Conservation (phyloP, 1,140 invertebrate genomes). For the Copidosoma floridanum region DNA sequence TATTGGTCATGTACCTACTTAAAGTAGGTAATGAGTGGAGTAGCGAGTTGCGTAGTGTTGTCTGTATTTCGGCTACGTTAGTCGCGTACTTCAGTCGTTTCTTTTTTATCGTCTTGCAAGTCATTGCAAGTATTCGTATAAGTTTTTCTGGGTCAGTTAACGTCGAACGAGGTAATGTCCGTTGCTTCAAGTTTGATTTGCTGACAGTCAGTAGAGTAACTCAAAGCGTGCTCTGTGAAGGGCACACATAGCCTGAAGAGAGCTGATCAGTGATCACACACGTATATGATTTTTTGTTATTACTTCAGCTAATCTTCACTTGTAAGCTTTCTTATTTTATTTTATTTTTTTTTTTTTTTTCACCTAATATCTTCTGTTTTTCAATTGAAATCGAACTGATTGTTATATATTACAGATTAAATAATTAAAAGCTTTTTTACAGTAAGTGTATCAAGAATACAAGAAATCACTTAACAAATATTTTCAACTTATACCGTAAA, state of each 20-base stretch:
- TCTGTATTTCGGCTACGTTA: conserved; percentile 46
- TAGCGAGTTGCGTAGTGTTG: conserved; percentile 48
- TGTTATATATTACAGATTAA: conserved; percentile 26
- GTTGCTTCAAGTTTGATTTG: conserved; percentile 29
- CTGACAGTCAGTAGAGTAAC: conserved; percentile 34
- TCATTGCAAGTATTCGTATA: conserved; percentile 39
- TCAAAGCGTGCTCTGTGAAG: too few relatives aligned
- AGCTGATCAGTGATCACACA: too few relatives aligned
- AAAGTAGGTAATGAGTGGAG: conserved; percentile 44
- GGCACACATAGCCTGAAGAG: too few relatives aligned
- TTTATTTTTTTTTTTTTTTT: conserved; percentile 34
- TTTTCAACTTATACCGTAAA: conserved; percentile 27
- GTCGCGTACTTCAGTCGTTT: conserved; percentile 48
- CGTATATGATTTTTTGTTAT: too few relatives aligned
- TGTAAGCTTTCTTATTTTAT: too few relatives aligned
- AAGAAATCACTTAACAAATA: conserved; percentile 25
- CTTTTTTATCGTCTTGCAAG: conserved; percentile 45
- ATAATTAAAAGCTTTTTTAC: conserved; percentile 26
- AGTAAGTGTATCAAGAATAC: conserved; percentile 23
- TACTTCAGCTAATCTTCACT: too few relatives aligned
- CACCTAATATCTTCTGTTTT: conserved; percentile 26
- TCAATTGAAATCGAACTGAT: conserved; percentile 30
- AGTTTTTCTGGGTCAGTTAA: conserved; percentile 46
- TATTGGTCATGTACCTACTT: conserved; percentile 53
- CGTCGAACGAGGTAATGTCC: conserved; percentile 43